Evolutionary conservation across 2,888 invertebrate species (phyloP).

Genomic region (Nomada hirtipes): DNA sequence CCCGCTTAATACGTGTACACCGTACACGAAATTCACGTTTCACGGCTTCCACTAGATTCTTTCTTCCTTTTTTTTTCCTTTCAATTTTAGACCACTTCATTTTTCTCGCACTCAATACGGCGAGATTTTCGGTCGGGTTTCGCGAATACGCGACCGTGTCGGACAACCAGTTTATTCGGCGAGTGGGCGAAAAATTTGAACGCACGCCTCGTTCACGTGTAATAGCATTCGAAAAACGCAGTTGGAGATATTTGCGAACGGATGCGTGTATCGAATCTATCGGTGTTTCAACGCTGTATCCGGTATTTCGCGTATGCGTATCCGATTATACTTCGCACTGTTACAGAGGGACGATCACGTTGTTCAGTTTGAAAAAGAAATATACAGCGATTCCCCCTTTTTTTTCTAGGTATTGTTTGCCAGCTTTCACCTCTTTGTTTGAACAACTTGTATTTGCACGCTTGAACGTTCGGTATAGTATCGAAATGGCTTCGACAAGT

Average conservation of each 20-base stretch:
- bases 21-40: slow-evolving; percentile 32
- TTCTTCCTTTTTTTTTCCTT: background rate
- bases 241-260: slow-evolving; percentile 1
- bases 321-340: background rate
- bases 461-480: background rate
- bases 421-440: background rate
- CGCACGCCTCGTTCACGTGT: background rate
- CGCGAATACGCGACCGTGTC: background rate
- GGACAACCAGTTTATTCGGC: too few relatives aligned
- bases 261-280: too few relatives aligned
- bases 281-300: background rate
- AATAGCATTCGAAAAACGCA: background rate
- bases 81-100: background rate
- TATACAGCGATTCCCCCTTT: background rate
- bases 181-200: background rate
- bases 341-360: background rate
- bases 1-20: slow-evolving; percentile 62
- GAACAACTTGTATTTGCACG: background rate
- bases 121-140: background rate
- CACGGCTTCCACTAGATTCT: background rate
- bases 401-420: background rate
- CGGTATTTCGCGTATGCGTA: background rate
- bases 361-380: background rate
- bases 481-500: background rate
- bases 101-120: background rate